A percentile compares a stretch with the other conserved stretches of the same genome.
Conservation (phyloP, 1,140 invertebrate species). For the Leucophenga varia region DNA sequence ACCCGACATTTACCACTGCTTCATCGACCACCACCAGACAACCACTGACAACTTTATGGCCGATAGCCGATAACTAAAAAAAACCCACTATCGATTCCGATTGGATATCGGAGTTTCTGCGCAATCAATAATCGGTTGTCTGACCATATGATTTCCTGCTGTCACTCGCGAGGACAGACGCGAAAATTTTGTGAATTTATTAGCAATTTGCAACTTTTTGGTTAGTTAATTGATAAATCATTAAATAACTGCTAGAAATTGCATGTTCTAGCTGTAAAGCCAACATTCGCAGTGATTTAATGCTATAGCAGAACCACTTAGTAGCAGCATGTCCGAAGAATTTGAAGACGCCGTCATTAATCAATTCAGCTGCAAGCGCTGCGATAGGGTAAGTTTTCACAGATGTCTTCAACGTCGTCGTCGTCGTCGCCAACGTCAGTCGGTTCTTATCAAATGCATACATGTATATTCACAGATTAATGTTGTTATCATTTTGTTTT, state of each 20-base stretch:
- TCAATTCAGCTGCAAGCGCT: conserved; percentile 47
- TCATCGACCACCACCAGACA: too few relatives aligned
- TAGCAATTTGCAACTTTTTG: conserved; percentile 35
- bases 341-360: conserved; percentile 42
- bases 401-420: not conserved
- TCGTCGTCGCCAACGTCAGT: too few relatives aligned
- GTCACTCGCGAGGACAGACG: conserved; percentile 9
- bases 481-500: not conserved
- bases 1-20: too few relatives aligned
- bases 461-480: too few relatives aligned
- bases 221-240: conserved; percentile 22
- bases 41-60: too few relatives aligned
- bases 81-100: too few relatives aligned
- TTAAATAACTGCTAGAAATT: conserved; percentile 1
- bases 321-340: conserved; percentile 42
- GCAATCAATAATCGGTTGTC: too few relatives aligned
- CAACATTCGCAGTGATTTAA: conserved; percentile 23
- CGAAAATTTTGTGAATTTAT: conserved; percentile 21
- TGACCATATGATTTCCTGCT: conserved; percentile 24
- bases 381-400: conserved; percentile 40
- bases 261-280: conserved; percentile 9
- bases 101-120: too few relatives aligned
- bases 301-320: conserved; percentile 33
- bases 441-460: too few relatives aligned
- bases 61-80: too few relatives aligned